Evolutionary conservation across 2,797 vertebrate species (phyloP), one percentile per base, ranked within the genome.

Genomic region (Epinephelus awoara): DNA sequence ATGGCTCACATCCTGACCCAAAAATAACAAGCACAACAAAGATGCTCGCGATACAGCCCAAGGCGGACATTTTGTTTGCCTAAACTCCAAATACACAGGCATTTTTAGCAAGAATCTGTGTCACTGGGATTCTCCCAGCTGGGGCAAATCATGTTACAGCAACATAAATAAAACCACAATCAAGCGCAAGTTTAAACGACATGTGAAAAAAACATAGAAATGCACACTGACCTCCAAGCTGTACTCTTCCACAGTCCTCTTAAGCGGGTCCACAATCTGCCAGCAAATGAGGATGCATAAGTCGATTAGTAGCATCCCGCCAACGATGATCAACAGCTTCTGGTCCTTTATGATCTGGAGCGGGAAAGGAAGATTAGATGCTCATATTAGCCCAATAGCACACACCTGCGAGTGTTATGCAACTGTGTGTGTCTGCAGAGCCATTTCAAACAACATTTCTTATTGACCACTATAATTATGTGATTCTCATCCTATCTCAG

Each of bases 241-340:
- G 96, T 99, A 99, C 81, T 97, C 95, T 94, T 99, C 98, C 88
- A 98, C 98, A 0, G 97, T 99, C 92, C 98, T 97, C 91, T 96
- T 97, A 86, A 99, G 96, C 17, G 98, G 98, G 92, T 99, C 98
- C 89, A 99, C 98, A 59, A 99, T 97, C 95, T 99, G 98, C 98
- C 98, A 99, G 96, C 97, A 99, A 94, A 99, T 99, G 87, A 99
- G 95, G 94, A 99, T 99, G 94, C 98, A 99, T 84, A 99, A 94
- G 95, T 99, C 98, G 84, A 99, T 99, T 72, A 99, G 95, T 91
- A 99, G 95, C 98, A 99, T 99, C 92, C 98, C 98, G 56, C 98
- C 98, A 56, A 99, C 98, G 47, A 99, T 99, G 89, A 99, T 97
- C 85, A 99, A 93, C 93, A 99, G 94, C 92, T 99, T 99, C 95